These are phyloP conservation scores for Conops quadrifasciatus DNA, from an alignment of 2,888 invertebrate genomes.

Conservation along the genomic window DNA sequence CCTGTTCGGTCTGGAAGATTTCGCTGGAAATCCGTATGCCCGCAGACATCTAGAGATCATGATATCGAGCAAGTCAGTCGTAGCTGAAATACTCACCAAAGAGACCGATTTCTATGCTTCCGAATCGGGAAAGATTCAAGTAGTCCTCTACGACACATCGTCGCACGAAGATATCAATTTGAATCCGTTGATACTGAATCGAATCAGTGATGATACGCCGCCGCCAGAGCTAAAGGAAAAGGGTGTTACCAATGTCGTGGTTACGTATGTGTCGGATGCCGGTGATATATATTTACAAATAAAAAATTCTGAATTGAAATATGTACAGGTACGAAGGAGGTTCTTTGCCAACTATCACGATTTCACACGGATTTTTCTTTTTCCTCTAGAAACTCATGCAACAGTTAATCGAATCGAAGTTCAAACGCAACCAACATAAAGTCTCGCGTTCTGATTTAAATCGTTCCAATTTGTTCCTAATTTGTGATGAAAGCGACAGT, in stretches of 20 bases:
- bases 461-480: slow-evolving; percentile 66
- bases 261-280: slow-evolving; percentile 58
- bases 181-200: slow-evolving; percentile 70
- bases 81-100: slow-evolving; percentile 68
- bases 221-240: slow-evolving; percentile 57
- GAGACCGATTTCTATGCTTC: slow-evolving; percentile 50
- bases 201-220: slow-evolving; percentile 65
- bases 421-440: slow-evolving; percentile 59
- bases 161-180: slow-evolving; percentile 72
- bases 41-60: slow-evolving; percentile 60
- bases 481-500: slow-evolving; percentile 60
- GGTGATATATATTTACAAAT: slow-evolving; percentile 62
- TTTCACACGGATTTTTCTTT: slow-evolving; percentile 9
- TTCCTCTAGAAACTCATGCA: slow-evolving; percentile 50
- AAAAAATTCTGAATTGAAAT: slow-evolving; percentile 57
- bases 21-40: slow-evolving; percentile 65
- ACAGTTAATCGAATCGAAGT: slow-evolving; percentile 56
- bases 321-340: slow-evolving; percentile 53
- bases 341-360: neutral
- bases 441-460: slow-evolving; percentile 54
- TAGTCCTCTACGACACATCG: slow-evolving; percentile 73
- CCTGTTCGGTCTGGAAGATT: slow-evolving; percentile 76
- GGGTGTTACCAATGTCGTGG: slow-evolving; percentile 56
- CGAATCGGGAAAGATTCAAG: slow-evolving; percentile 64
- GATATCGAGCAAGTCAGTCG: slow-evolving; percentile 69